Evolutionary conservation across 2,113 vertebrate genomes (phyloP).

Genomic region (Solea solea): DNA sequence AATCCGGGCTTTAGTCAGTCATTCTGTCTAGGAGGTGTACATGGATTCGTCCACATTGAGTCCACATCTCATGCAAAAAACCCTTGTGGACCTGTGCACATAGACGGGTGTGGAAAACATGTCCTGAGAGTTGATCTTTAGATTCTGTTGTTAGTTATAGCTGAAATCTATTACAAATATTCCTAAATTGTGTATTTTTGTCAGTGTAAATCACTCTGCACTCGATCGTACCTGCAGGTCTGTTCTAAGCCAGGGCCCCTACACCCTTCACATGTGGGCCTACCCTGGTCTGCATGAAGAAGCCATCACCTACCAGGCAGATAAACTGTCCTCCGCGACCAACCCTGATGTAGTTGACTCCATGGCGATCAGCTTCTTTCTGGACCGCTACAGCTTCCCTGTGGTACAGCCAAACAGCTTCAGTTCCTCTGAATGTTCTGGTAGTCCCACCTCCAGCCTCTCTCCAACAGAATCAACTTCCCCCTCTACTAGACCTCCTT

Average conservation of each 20-base stretch:
- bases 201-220: not conserved
- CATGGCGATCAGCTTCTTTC: slow-evolving; percentile 81
- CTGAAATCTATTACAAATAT: not conserved
- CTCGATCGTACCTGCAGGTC: slow-evolving; percentile 51
- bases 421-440: not conserved
- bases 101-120: too few relatives aligned
- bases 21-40: too few relatives aligned
- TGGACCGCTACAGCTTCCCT: slow-evolving; percentile 82
- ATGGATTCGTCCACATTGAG: too few relatives aligned
- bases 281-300: slow-evolving; percentile 72
- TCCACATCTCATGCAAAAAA: too few relatives aligned
- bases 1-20: too few relatives aligned
- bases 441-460: not conserved
- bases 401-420: slow-evolving; percentile 77
- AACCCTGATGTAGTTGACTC: slow-evolving; percentile 78
- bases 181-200: not conserved
- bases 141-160: not conserved
- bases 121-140: too few relatives aligned
- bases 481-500: not conserved
- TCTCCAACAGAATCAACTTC: not conserved
- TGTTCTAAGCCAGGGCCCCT: slow-evolving; percentile 77
- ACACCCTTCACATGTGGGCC: slow-evolving; percentile 83
- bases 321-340: slow-evolving; percentile 80
- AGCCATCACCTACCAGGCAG: slow-evolving; percentile 77
- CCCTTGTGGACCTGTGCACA: too few relatives aligned